phyloP scores from a whole-genome alignment of 2,888 invertebrate genomes.

The Leptopilina myrica region DNA sequence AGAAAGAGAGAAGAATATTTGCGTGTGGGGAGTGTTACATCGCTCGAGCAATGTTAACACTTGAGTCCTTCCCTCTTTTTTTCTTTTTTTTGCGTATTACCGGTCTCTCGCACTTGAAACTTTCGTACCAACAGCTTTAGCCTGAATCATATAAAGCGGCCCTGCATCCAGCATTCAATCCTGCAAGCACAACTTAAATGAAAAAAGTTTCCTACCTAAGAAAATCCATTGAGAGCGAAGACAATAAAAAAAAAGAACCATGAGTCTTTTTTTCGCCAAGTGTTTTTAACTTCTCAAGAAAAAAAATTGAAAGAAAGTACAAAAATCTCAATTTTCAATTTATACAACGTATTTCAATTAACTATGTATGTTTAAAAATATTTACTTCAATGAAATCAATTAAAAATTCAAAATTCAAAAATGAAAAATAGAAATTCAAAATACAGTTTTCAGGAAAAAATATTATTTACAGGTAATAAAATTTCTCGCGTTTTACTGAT shows the following conservation, averaged over 20 bases:
- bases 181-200: conserved; percentile 43
- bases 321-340: too few species aligned
- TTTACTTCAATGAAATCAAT: too few species aligned
- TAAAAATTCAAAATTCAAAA: too few species aligned
- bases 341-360: too few species aligned
- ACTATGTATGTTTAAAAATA: too few species aligned
- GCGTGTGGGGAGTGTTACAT: conserved; percentile 55
- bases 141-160: conserved; percentile 59
- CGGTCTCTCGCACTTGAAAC: conserved; percentile 58
- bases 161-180: conserved; percentile 21
- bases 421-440: too few species aligned
- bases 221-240: conserved; percentile 1
- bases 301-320: not conserved
- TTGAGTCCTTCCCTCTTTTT: conserved; percentile 63
- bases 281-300: not conserved
- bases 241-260: not conserved
- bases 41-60: conserved; percentile 68
- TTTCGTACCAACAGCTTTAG: conserved; percentile 60
- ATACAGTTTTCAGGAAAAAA: not conserved
- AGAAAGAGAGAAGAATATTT: conserved; percentile 40
- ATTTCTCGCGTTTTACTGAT: conserved; percentile 2
- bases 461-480: not conserved
- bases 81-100: conserved; percentile 63
- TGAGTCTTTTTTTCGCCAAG: not conserved
- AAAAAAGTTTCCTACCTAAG: conserved; percentile 49